These are phyloP conservation scores for Corticium candelabrum DNA, from an alignment of 37 sponge, comb jelly and placozoan genomes.

Conservation along the genomic window DNA sequence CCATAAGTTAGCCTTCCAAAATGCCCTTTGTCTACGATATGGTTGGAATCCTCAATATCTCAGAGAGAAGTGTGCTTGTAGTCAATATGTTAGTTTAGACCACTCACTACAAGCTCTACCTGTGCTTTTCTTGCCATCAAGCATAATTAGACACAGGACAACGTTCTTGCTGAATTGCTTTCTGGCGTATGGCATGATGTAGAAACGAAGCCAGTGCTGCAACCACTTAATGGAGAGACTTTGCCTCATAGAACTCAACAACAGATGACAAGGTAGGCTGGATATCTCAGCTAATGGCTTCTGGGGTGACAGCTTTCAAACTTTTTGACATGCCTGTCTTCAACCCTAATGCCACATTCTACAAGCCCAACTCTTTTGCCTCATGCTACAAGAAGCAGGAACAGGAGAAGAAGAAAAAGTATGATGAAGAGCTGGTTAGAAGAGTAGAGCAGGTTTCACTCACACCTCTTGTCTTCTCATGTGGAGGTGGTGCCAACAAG, in stretches of 20 bases:
- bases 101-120: background rate
- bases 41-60: background rate
- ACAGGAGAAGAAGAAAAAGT: background rate
- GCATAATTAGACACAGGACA: background rate
- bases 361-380: background rate
- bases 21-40: background rate
- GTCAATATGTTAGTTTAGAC: background rate
- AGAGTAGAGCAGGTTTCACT: slow-evolving; percentile 9
- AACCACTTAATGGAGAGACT: background rate
- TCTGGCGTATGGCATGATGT: background rate
- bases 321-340: background rate
- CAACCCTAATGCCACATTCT: background rate
- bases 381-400: background rate
- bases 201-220: background rate
- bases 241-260: background rate
- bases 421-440: background rate
- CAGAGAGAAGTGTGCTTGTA: background rate
- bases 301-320: background rate
- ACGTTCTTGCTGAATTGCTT: background rate
- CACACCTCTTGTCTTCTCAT: slow-evolving; percentile 1
- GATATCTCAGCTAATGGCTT: background rate
- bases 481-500: too few relatives aligned
- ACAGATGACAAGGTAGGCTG: background rate
- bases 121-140: background rate
- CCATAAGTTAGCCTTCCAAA: background rate